A percentile compares a stretch with the other conserved stretches of the same genome.
These are phyloP conservation scores for Dioctria linearis DNA, from an alignment of 2,888 invertebrate genomes.

Conservation along the genomic window DNA sequence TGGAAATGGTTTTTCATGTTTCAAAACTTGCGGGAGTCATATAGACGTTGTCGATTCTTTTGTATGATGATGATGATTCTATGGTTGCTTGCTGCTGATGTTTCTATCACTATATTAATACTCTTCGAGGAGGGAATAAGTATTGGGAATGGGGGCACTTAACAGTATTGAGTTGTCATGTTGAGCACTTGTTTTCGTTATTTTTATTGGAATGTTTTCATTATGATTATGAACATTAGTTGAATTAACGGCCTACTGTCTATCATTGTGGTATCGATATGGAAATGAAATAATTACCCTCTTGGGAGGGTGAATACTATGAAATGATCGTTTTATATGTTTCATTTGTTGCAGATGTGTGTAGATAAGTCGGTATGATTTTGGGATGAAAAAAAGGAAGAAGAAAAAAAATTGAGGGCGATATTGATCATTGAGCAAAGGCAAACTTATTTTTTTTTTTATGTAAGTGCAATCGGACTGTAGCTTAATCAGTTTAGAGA, in stretches of 20 bases:
- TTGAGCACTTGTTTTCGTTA: slow-evolving; percentile 32
- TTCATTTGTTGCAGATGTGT: too few relatives aligned
- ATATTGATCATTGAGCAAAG: too few relatives aligned
- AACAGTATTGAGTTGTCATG: slow-evolving; percentile 35
- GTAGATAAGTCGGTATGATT: too few relatives aligned
- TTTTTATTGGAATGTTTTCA: slow-evolving; percentile 34
- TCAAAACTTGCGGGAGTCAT: background rate
- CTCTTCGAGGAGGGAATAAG: too few relatives aligned
- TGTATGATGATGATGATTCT: background rate
- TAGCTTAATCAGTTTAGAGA: too few relatives aligned
- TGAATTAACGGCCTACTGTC: slow-evolving; percentile 44
- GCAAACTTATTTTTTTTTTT: too few relatives aligned
- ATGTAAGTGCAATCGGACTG: too few relatives aligned
- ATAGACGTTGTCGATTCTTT: background rate
- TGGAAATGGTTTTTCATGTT: slow-evolving; percentile 48
- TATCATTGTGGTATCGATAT: slow-evolving; percentile 39
- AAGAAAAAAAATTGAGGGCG: too few relatives aligned
- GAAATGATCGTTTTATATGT: background rate
- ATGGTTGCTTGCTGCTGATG: background rate
- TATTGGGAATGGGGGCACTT: too few relatives aligned
- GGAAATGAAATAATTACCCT: slow-evolving; percentile 22
- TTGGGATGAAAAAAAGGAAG: too few relatives aligned
- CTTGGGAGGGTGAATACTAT: slow-evolving; percentile 18
- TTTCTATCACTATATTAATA: background rate
- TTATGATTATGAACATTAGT: slow-evolving; percentile 41